Evolutionary conservation across 2,888 invertebrate genomes (phyloP).

Genomic region (Caenorhabditis becei): DNA sequence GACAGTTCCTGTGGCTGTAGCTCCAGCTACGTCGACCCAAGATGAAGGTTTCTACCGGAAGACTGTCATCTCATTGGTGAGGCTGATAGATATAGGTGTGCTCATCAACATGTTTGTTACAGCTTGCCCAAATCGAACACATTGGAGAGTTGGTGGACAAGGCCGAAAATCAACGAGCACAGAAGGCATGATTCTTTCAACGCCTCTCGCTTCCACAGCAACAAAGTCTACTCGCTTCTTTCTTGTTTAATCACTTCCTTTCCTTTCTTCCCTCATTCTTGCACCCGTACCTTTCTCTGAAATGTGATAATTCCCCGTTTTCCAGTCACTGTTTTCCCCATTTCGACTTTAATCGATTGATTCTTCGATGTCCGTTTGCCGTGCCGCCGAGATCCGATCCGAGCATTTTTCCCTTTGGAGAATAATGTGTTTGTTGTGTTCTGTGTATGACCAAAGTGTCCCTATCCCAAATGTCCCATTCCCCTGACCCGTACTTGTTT

Average conservation of each 20-base stretch:
- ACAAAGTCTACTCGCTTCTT: slow-evolving; percentile 20
- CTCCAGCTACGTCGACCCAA: not conserved
- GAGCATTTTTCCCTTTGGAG: slow-evolving; percentile 46
- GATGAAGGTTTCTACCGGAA: slow-evolving; percentile 7
- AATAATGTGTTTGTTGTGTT: not conserved
- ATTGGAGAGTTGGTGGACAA: slow-evolving; percentile 26
- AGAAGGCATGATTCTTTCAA: not conserved
- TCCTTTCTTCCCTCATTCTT: slow-evolving; percentile 14
- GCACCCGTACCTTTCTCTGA: slow-evolving; percentile 19
- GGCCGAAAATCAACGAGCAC: slow-evolving; percentile 8
- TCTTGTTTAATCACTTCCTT: slow-evolving; percentile 40
- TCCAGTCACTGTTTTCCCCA: slow-evolving; percentile 1
- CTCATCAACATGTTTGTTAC: slow-evolving; percentile 1
- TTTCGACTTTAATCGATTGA: slow-evolving; percentile 17
- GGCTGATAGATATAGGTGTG: not conserved
- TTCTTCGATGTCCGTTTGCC: slow-evolving; percentile 39
- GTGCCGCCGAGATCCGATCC: slow-evolving; percentile 16
- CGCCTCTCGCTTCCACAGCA: not conserved
- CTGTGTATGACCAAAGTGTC: slow-evolving; percentile 23
- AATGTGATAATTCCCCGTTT: slow-evolving; percentile 33
- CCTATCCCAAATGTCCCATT: slow-evolving; percentile 6
- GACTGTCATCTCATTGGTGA: slow-evolving; percentile 11
- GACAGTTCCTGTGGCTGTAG: not conserved
- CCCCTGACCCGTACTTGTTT: slow-evolving; percentile 8
- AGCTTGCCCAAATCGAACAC: slow-evolving; percentile 19